Base-by-base conservation (phyloP, 1,140 invertebrate species). In the Anoplophora glabripennis region DNA sequence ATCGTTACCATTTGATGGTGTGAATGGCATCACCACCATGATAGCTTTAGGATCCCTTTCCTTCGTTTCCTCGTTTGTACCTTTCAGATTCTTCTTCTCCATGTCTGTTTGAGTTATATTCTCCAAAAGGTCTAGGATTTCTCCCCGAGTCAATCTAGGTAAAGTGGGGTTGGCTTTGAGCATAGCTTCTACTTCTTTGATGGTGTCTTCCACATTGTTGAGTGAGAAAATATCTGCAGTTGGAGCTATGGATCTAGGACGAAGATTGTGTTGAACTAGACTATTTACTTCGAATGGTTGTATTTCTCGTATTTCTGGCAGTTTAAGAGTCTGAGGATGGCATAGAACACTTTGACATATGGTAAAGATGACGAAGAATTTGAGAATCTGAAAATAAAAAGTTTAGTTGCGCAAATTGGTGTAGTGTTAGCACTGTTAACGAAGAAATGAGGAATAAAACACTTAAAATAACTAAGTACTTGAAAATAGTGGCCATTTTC, bases 11-110 rank as follows among this genome's bases (percentile, higher is more conserved):
- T 17, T 40, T 28, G 28, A 21, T 0, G 76, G 70, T 8, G 77
- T 80, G 45, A 79, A 81, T 0, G 82, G 82, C 51, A 83, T 68
- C 0, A 84, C 82, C 0, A 83, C 74, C 78, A 82, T 81, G 0
- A 84, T 52, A 4, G 80, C 76, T 60, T 78, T 75, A 37, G 4
- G 74, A 61, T 62, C 66, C 63, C 68, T 66, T 21, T 59, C 55
- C 1, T 53, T 35, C 0, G 53, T 21, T 12, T 49, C 48, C 33
- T 57, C 44, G 35, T 53, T 42, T 47, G 51, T 10, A 33, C 7
- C 55, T 7, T 53, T 47, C 10, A 47, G 9, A 21, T 38, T 17
- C 11, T 41, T 64, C 38, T 53, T 58, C 15, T 69, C 48, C 17
- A 72, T 45, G 38, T 80, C 78, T 7, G 73, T 71, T 1, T 73